These are phyloP conservation scores for Cephus runcator DNA, from an alignment of 2,888 invertebrate species.

Conservation along the genomic window DNA sequence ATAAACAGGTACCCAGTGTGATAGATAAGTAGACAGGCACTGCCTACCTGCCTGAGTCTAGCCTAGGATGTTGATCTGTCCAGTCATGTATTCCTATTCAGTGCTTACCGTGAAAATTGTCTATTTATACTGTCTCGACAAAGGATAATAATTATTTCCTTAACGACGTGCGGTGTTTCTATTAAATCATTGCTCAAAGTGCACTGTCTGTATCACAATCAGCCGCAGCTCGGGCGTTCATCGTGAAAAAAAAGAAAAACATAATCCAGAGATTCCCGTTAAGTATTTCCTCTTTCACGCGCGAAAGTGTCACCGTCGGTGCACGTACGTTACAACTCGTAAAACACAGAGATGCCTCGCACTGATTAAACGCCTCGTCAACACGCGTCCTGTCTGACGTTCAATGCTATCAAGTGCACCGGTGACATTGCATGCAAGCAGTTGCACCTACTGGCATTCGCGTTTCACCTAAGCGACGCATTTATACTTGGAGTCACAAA, in stretches of 20 bases:
- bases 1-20: background rate
- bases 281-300: background rate
- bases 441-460: background rate
- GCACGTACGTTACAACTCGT: conserved; percentile 20
- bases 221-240: background rate
- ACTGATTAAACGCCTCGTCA: conserved; percentile 35
- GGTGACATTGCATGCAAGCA: background rate
- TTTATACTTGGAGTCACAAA: conserved; percentile 18
- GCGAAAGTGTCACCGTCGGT: background rate
- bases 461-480: background rate
- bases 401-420: background rate
- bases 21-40: background rate
- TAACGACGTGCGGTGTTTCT: background rate
- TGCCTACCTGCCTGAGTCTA: background rate
- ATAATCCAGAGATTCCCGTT: background rate
- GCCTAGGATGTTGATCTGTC: background rate
- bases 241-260: background rate
- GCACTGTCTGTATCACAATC: background rate
- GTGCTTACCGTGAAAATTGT: background rate
- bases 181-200: background rate
- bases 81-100: background rate
- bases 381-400: conserved; percentile 20
- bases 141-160: background rate
- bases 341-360: conserved; percentile 36
- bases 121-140: background rate